Conservation (phyloP, 2,888 invertebrate genomes). For the Carabus problematicus region DNA sequence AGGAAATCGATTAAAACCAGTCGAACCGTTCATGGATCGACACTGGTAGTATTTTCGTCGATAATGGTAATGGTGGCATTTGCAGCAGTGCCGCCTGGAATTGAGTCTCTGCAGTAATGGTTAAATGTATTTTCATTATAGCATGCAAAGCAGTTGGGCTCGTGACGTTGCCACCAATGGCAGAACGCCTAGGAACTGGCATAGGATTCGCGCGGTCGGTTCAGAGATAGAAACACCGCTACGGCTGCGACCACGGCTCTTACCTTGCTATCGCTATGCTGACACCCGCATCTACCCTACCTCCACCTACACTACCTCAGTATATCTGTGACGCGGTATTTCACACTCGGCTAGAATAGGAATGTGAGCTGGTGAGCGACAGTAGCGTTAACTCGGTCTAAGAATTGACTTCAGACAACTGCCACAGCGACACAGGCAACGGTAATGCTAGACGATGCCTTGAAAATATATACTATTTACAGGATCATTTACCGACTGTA, state of each 20-base stretch:
- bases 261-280: too few species aligned
- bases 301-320: constrained; percentile 24
- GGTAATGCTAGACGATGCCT: background rate
- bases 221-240: too few species aligned
- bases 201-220: too few species aligned
- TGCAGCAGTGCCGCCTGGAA: constrained; percentile 13
- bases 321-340: constrained; percentile 51
- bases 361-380: constrained; percentile 13
- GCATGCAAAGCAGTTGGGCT: constrained; percentile 54
- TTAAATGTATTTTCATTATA: constrained; percentile 58
- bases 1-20: constrained; percentile 14
- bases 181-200: too few species aligned
- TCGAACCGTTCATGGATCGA: background rate
- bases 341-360: constrained; percentile 48
- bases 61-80: constrained; percentile 9
- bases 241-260: too few species aligned
- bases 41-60: constrained; percentile 3
- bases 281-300: too few species aligned
- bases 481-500: constrained; percentile 57
- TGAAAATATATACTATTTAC: constrained; percentile 54
- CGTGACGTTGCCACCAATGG: too few species aligned
- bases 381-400: background rate
- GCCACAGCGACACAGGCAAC: too few species aligned
- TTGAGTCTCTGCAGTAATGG: constrained; percentile 47
- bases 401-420: background rate